phyloP scores from a whole-genome alignment of 2,797 vertebrate species.

The Scyliorhinus canicula region DNA sequence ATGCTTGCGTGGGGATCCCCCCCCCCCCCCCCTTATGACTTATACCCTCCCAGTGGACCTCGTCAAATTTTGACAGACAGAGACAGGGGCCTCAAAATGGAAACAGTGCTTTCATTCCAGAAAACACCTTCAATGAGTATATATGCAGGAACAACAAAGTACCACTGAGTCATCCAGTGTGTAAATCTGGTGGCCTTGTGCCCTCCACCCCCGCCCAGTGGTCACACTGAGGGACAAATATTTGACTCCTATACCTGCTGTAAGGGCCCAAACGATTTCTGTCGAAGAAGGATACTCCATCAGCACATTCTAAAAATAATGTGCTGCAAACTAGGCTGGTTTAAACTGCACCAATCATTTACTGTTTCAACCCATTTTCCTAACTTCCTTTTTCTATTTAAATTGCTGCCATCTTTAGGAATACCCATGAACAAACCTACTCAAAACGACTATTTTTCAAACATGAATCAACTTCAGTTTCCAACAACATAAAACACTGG shows the following conservation, averaged over 20 bases:
- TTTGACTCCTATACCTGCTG: not conserved
- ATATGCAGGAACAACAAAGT: not conserved
- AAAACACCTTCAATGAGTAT: not conserved
- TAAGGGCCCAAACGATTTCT: not conserved
- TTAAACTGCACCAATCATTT: not conserved
- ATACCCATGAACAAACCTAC: not conserved
- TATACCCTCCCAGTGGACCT: not conserved
- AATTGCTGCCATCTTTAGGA: not conserved
- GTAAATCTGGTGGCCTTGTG: not conserved
- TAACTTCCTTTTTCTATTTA: not conserved
- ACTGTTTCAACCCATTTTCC: not conserved
- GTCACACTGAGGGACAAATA: not conserved
- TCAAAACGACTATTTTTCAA: not conserved
- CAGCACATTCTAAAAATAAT: not conserved
- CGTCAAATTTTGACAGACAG: not conserved
- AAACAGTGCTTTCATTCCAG: not conserved
- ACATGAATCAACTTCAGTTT: constrained; percentile 21
- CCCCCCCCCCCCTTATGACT: not conserved
- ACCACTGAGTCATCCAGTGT: not conserved
- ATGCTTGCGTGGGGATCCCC: too few relatives aligned
- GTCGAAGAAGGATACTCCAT: not conserved
- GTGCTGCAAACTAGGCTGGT: not conserved
- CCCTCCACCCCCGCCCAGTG: not conserved
- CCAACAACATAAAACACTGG: not conserved
- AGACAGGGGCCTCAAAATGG: too few relatives aligned